A percentile compares a stretch with the other conserved stretches of the same genome.
Conservation (phyloP, 53 echinoderm and acorn worm species). For the Arbacia lixula region DNA sequence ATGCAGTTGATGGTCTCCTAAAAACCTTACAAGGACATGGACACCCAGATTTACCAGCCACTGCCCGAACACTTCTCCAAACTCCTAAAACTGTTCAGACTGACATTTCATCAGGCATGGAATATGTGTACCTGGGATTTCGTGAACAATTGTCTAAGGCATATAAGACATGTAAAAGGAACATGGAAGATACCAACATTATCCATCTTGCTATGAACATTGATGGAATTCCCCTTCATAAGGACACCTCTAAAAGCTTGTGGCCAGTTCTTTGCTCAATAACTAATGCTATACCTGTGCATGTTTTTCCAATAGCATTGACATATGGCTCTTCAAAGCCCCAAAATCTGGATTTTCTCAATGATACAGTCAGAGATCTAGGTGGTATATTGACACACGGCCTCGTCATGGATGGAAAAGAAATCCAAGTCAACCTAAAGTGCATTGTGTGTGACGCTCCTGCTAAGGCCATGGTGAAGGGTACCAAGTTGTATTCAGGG, state of each 20-base stretch:
- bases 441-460: conserved; percentile 75
- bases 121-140: conserved; percentile 63
- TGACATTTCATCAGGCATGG: conserved; percentile 55
- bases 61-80: conserved; percentile 54
- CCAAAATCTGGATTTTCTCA: conserved; percentile 39
- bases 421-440: conserved; percentile 28
- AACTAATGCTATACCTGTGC: conserved; percentile 45
- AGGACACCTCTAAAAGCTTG: conserved; percentile 30
- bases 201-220: conserved; percentile 55
- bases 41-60: conserved; percentile 44
- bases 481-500: conserved; percentile 64
- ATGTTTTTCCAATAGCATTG: conserved; percentile 59
- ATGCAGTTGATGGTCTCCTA: conserved; percentile 53
- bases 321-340: conserved; percentile 67
- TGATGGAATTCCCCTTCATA: conserved; percentile 64
- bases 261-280: conserved; percentile 69
- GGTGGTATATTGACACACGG: conserved; percentile 45
- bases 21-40: conserved; percentile 54
- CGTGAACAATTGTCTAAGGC: conserved; percentile 37
- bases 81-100: conserved; percentile 57
- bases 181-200: conserved; percentile 13
- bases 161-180: conserved; percentile 38
- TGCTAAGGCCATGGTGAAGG: conserved; percentile 66
- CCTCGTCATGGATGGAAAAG: conserved; percentile 57
- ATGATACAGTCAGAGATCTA: conserved; percentile 62